A percentile compares a stretch with the other conserved stretches of the same genome.
Conservation (phyloP, 2,888 invertebrate genomes). For the Galerucella calmariensis region DNA sequence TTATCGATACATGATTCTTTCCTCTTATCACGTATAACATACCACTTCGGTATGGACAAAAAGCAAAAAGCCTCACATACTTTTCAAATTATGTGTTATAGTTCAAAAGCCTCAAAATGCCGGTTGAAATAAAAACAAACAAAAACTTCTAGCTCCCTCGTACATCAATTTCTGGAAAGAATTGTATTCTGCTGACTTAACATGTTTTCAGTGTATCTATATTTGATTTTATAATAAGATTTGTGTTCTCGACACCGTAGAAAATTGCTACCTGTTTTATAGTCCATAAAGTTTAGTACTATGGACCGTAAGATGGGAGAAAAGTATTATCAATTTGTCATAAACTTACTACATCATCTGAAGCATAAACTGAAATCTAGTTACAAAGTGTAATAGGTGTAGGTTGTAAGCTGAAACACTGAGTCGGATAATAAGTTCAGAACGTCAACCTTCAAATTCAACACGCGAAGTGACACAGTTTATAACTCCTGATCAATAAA, state of each 20-base stretch:
- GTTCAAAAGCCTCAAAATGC: no score
- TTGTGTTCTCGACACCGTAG: neutral
- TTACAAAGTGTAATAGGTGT: neutral
- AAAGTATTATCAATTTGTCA: neutral
- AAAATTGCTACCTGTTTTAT: conserved; percentile 3
- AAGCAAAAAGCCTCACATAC: no score
- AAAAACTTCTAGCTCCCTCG: no score
- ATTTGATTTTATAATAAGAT: neutral
- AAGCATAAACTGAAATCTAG: neutral
- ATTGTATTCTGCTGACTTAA: neutral
- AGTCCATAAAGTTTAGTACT: conserved; percentile 1
- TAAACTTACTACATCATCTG: neutral
- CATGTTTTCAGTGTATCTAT: neutral
- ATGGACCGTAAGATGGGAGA: neutral
- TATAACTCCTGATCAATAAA: neutral
- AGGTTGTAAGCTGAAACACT: neutral
- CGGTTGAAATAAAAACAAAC: no score
- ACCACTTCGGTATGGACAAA: no score
- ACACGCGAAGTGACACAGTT: neutral
- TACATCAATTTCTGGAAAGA: neutral
- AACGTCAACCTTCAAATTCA: neutral
- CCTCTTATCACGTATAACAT: no score
- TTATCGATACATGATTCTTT: no score
- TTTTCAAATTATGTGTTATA: no score
- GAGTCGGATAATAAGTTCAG: neutral